Evolutionary conservation across 2,113 vertebrate species (phyloP).

Genomic region (Chionodraco myersi): DNA sequence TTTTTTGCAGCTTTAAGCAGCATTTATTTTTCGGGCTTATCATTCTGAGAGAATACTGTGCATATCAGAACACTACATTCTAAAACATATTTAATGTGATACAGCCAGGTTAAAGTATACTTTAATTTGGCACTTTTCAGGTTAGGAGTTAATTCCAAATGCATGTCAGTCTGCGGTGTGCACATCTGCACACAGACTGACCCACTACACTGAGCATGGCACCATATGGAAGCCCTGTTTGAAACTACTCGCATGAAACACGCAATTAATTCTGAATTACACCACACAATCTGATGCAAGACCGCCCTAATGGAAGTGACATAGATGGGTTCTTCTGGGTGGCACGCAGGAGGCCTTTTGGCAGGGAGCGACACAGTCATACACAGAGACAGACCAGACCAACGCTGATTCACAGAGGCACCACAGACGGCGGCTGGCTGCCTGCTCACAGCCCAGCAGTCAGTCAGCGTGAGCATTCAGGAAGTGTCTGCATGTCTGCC

Average conservation of each 20-base stretch:
- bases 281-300: conserved; percentile 61
- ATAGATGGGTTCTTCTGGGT: conserved; percentile 21
- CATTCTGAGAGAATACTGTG: too few species aligned
- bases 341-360: conserved; percentile 17
- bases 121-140: too few species aligned
- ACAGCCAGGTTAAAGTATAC: too few species aligned
- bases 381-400: background rate
- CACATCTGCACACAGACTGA: conserved; percentile 40
- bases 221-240: conserved; percentile 61
- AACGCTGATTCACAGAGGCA: conserved; percentile 9
- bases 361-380: conserved; percentile 26
- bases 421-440: conserved; percentile 6
- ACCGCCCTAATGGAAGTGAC: conserved; percentile 39
- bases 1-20: too few species aligned
- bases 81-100: too few species aligned
- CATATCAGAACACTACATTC: too few species aligned
- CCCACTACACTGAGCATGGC: conserved; percentile 36
- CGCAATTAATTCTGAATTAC: conserved; percentile 62
- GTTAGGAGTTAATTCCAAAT: background rate
- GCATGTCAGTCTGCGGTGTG: background rate
- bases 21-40: too few species aligned
- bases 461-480: conserved; percentile 46
- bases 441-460: conserved; percentile 26
- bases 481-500: conserved; percentile 66
- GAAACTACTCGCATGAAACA: conserved; percentile 60